phyloP scores from a whole-genome alignment of 2,888 invertebrate species.

The Campoplex nolae region DNA sequence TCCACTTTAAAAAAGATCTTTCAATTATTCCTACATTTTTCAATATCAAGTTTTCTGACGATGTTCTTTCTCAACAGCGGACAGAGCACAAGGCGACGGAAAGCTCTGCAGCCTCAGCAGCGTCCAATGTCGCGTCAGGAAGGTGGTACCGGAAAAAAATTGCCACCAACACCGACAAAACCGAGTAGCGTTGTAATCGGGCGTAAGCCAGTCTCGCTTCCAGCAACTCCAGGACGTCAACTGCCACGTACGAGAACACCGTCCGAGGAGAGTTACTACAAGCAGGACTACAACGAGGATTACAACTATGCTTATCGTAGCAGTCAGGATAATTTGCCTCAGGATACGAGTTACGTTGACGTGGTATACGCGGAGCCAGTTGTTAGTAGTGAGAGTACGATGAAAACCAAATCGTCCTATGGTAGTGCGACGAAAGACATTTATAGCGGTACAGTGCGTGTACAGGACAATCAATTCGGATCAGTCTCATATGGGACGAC shows the following conservation, averaged over 20 bases:
- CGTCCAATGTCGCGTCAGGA: conserved; percentile 80
- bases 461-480: conserved; percentile 76
- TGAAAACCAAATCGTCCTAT: conserved; percentile 48
- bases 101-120: conserved; percentile 79
- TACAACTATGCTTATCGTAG: conserved; percentile 90
- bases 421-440: conserved; percentile 50
- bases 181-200: conserved; percentile 78
- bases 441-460: conserved; percentile 70
- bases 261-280: conserved; percentile 83
- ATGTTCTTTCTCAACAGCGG: conserved; percentile 68
- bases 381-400: conserved; percentile 36
- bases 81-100: conserved; percentile 76
- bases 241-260: conserved; percentile 83
- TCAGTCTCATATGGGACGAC: conserved; percentile 69
- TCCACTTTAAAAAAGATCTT: background rate
- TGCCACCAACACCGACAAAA: conserved; percentile 84
- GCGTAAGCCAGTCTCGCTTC: conserved; percentile 84
- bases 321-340: conserved; percentile 88
- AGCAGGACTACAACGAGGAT: conserved; percentile 88
- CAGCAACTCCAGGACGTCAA: conserved; percentile 86
- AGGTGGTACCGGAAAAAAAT: conserved; percentile 80
- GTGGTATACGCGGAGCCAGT: conserved; percentile 72
- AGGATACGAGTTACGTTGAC: conserved; percentile 74
- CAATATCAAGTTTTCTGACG: background rate
- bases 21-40: background rate